phyloP scores from a whole-genome alignment of 2,888 invertebrate species.

The Amphipoea lucens region DNA sequence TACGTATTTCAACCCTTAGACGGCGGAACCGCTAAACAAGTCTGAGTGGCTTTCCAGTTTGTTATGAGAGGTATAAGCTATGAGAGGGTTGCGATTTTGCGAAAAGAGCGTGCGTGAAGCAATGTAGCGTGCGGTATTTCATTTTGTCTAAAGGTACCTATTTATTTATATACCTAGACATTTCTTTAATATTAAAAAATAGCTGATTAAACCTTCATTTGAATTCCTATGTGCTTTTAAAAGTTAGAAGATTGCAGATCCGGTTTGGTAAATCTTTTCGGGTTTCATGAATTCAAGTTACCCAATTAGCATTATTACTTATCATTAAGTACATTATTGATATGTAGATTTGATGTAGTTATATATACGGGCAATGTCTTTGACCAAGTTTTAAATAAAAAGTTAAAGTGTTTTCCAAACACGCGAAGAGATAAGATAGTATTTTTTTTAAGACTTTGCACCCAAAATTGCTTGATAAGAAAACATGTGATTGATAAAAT shows the following conservation, averaged over 20 bases:
- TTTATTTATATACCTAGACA: accelerated
- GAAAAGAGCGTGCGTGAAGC: neutral
- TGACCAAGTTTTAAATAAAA: neutral
- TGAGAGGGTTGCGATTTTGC: conserved; percentile 54
- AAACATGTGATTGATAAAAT: neutral
- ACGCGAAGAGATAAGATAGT: neutral
- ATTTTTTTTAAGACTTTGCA: neutral
- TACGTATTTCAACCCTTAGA: conserved; percentile 80
- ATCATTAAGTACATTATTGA: conserved; percentile 1
- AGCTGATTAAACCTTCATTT: neutral
- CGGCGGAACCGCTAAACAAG: conserved; percentile 79
- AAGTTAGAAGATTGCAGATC: neutral
- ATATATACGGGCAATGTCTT: neutral
- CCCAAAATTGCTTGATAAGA: neutral
- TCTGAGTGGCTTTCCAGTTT: conserved; percentile 78
- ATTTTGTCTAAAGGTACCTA: neutral
- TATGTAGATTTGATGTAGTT: neutral
- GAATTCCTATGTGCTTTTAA: neutral
- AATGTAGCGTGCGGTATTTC: no score
- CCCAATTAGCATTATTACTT: conserved; percentile 8
- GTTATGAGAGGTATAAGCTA: conserved; percentile 65
- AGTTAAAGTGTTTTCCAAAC: neutral
- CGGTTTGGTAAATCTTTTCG: neutral
- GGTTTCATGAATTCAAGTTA: neutral
- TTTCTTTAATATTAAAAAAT: neutral